Conservation (phyloP, 2,888 invertebrate species). For the Epirrhoe alternata region DNA sequence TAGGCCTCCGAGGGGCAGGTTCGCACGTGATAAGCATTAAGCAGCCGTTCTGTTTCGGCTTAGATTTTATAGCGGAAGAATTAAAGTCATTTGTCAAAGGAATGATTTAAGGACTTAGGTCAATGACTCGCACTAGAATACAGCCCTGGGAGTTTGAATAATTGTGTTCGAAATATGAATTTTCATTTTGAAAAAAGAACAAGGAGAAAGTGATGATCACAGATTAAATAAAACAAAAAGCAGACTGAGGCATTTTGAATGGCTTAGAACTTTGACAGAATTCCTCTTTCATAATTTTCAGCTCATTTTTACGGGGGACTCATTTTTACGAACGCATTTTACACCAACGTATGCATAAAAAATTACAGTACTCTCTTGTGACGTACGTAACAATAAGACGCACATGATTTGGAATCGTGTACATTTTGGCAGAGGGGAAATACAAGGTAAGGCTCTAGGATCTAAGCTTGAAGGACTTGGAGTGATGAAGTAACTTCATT, state of each 20-base stretch:
- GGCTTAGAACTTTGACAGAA: neutral
- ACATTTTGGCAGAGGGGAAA: too few species aligned
- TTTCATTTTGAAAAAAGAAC: neutral
- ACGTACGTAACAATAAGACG: too few species aligned
- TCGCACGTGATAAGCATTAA: slow-evolving; percentile 72
- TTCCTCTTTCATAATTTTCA: too few species aligned
- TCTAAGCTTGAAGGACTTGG: too few species aligned
- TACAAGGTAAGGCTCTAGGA: too few species aligned
- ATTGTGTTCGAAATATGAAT: neutral
- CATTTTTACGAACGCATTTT: too few species aligned
- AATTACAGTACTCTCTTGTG: too few species aligned
- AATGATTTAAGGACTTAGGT: slow-evolving; percentile 38
- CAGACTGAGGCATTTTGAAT: neutral
- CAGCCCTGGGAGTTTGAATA: slow-evolving; percentile 1
- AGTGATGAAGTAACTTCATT: too few species aligned
- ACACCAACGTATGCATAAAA: too few species aligned
- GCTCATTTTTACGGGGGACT: too few species aligned
- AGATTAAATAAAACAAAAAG: too few species aligned
- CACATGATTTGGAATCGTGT: too few species aligned
- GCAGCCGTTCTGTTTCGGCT: slow-evolving; percentile 46
- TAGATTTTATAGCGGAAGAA: slow-evolving; percentile 47
- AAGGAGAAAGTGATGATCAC: neutral
- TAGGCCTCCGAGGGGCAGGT: slow-evolving; percentile 50
- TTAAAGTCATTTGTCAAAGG: slow-evolving; percentile 42
- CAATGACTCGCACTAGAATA: slow-evolving; percentile 34